Conservation (phyloP, 1,140 invertebrate genomes). For the Muscidifurax raptorellus region DNA sequence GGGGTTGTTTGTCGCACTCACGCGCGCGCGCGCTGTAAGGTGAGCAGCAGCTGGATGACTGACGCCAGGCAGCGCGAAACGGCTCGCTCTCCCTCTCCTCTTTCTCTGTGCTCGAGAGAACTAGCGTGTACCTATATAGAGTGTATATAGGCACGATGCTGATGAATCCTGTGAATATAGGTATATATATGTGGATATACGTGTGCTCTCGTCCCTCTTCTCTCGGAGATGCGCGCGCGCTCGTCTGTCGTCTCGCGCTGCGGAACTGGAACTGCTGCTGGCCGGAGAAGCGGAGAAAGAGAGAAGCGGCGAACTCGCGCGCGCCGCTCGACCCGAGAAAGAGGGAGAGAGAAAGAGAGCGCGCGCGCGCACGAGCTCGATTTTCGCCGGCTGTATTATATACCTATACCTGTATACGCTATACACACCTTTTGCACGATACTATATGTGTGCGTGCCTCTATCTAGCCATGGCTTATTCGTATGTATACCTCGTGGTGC, state of each 20-base stretch:
- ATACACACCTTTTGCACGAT: too few species aligned
- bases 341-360: constrained; percentile 25
- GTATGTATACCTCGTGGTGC: not conserved
- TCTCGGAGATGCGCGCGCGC: not conserved
- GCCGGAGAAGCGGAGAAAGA: not conserved
- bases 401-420: too few species aligned
- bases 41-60: constrained; percentile 7
- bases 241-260: constrained; percentile 12
- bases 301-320: not conserved
- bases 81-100: not conserved
- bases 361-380: constrained; percentile 15
- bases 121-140: not conserved
- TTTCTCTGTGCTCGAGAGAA: not conserved
- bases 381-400: constrained; percentile 8
- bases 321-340: not conserved
- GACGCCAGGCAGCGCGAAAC: constrained; percentile 1
- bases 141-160: not conserved
- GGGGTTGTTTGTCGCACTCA: not conserved
- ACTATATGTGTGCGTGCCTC: not conserved
- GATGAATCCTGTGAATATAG: not conserved
- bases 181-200: not conserved
- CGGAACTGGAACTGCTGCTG: constrained; percentile 31
- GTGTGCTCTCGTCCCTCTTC: not conserved
- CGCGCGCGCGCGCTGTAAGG: not conserved
- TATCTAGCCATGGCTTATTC: not conserved